A percentile compares a stretch with the other conserved stretches of the same genome.
These are phyloP conservation scores for Proales similis DNA, from an alignment of 1,140 invertebrate species.

Conservation along the genomic window DNA sequence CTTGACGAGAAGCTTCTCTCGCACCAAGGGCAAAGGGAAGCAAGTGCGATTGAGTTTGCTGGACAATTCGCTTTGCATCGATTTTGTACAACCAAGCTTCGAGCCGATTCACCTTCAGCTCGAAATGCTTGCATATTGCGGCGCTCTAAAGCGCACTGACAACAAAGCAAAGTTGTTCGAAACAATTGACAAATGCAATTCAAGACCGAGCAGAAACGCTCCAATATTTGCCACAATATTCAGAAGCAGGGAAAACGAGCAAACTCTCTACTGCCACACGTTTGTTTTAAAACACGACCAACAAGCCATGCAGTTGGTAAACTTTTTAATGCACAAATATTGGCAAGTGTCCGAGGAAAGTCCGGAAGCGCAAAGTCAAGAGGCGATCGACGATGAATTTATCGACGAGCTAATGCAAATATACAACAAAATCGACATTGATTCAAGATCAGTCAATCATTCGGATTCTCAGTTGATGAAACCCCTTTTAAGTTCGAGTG, in stretches of 20 bases:
- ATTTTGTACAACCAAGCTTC: not conserved
- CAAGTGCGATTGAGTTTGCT: not conserved
- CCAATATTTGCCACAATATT: constrained; percentile 34
- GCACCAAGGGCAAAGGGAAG: constrained; percentile 15
- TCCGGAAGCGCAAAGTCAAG: no score
- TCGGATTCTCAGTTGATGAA: no score
- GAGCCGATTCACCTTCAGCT: not conserved
- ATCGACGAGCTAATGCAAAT: no score
- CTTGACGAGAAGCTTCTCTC: constrained; percentile 6
- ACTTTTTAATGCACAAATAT: constrained; percentile 27
- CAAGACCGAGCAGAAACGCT: not conserved
- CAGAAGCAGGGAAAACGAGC: constrained; percentile 16
- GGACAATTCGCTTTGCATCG: constrained; percentile 2
- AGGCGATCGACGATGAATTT: no score
- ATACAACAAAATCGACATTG: no score
- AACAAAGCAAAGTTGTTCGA: not conserved
- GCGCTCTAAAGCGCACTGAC: constrained; percentile 10
- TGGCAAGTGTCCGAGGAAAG: no score
- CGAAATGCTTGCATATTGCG: constrained; percentile 4
- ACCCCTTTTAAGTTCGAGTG: no score
- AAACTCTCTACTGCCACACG: constrained; percentile 30
- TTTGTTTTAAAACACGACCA: constrained; percentile 23
- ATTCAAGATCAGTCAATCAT: no score
- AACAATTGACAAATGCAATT: constrained; percentile 17
- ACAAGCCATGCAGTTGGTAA: constrained; percentile 36